A percentile compares a stretch with the other conserved stretches of the same genome.
Evolutionary conservation across 2,888 invertebrate species (phyloP).

Genomic region (Hypsopygia costalis): DNA sequence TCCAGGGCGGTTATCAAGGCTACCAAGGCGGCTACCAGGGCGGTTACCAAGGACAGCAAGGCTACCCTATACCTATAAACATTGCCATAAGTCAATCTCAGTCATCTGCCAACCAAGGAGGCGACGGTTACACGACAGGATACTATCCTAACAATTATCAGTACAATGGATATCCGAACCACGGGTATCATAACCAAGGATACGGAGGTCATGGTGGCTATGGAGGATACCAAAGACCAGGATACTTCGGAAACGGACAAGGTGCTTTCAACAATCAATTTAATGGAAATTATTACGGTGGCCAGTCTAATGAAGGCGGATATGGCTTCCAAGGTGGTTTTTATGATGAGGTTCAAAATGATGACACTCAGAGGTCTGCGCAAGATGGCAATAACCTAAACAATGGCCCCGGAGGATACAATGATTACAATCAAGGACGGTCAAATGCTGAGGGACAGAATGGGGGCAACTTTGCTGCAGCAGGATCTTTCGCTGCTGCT

Average conservation of each 20-base stretch:
- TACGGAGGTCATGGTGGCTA: slow-evolving; percentile 6
- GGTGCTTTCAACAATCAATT: slow-evolving; percentile 59
- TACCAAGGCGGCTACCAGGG: slow-evolving; percentile 28
- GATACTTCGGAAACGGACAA: slow-evolving; percentile 46
- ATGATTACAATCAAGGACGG: slow-evolving; percentile 15
- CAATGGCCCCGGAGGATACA: slow-evolving; percentile 22
- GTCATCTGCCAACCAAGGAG: slow-evolving; percentile 55
- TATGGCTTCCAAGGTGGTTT: slow-evolving; percentile 42
- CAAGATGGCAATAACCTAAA: slow-evolving; percentile 27
- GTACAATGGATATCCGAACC: slow-evolving; percentile 28
- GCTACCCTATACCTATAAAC: slow-evolving; percentile 51
- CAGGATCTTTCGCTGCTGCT: slow-evolving; percentile 4
- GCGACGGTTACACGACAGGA: slow-evolving; percentile 46
- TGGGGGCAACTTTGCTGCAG: neutral
- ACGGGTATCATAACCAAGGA: slow-evolving; percentile 7
- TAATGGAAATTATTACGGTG: slow-evolving; percentile 61
- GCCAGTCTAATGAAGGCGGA: slow-evolving; percentile 30
- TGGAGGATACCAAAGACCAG: slow-evolving; percentile 31
- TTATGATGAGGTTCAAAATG: slow-evolving; percentile 34
- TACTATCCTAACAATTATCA: slow-evolving; percentile 56
- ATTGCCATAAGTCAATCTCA: slow-evolving; percentile 73
- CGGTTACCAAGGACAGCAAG: slow-evolving; percentile 31
- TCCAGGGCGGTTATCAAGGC: slow-evolving; percentile 22
- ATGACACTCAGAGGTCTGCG: slow-evolving; percentile 24
- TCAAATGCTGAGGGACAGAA: neutral